A percentile compares a stretch with the other conserved stretches of the same genome.
phyloP scores from a whole-genome alignment of 2,888 invertebrate genomes.

The Cephus pulcher region DNA sequence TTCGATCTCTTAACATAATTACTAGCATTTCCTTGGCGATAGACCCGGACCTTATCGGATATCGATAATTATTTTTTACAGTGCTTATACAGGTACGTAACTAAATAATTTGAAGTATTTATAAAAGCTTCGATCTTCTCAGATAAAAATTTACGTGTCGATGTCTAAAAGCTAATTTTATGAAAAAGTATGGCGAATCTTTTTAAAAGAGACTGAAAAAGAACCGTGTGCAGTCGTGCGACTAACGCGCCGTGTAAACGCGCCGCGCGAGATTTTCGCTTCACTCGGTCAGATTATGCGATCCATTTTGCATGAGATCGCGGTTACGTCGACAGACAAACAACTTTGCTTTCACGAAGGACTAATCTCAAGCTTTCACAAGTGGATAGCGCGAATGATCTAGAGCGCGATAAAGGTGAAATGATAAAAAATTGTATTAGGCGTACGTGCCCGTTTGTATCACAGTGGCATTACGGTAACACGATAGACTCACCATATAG shows the following conservation, averaged over 20 bases:
- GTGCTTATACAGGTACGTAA: too few species aligned
- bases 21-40: background rate
- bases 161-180: background rate
- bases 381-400: background rate
- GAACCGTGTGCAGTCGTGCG: background rate
- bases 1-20: background rate
- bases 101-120: too few species aligned
- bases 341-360: background rate
- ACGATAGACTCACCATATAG: too few species aligned
- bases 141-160: background rate
- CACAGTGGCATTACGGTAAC: too few species aligned
- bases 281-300: background rate
- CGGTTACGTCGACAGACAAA: background rate
- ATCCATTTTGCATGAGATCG: background rate
- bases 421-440: background rate
- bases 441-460: background rate
- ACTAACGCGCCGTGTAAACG: background rate
- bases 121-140: too few species aligned
- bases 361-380: background rate
- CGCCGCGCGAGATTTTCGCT: background rate
- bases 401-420: background rate
- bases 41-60: background rate
- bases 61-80: background rate
- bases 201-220: background rate
- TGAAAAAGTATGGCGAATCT: background rate